Conservation (phyloP, 64 coral and sea anemone species). For the Montipora sp. region DNA sequence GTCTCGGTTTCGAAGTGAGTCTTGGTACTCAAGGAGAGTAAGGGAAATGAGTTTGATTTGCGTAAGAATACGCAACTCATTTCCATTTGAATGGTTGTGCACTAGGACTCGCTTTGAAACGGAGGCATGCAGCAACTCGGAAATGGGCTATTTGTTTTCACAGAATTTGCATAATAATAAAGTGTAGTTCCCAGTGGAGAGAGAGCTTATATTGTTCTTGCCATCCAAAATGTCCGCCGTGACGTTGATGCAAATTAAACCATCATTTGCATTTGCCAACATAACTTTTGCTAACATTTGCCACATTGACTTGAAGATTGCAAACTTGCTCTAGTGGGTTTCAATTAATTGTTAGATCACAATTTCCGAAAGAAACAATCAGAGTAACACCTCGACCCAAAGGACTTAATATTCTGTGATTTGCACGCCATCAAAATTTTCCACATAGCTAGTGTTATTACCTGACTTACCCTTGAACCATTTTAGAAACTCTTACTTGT, state of each 20-base stretch:
- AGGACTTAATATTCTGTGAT: neutral
- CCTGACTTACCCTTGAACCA: neutral
- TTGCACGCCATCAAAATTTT: neutral
- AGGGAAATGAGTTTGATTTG: too few species aligned
- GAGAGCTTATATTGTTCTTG: neutral
- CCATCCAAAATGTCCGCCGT: neutral
- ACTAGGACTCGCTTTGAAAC: too few species aligned
- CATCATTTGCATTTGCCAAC: neutral
- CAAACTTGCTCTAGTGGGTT: neutral
- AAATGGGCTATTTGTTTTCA: too few species aligned
- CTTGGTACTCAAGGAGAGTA: too few species aligned
- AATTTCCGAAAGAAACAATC: neutral
- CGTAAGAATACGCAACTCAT: too few species aligned
- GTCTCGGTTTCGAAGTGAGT: too few species aligned
- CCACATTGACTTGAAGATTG: neutral
- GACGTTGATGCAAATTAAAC: neutral
- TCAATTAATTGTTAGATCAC: neutral
- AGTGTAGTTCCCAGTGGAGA: too few species aligned
- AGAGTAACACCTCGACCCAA: neutral
- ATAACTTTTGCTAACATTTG: too few species aligned
- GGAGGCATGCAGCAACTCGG: too few species aligned
- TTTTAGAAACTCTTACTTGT: neutral
- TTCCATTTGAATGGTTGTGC: too few species aligned
- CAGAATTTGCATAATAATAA: too few species aligned
- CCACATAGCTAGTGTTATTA: neutral